phyloP scores from a whole-genome alignment of 92 coral and sea anemone genomes.

The Zoanthus gigantus region DNA sequence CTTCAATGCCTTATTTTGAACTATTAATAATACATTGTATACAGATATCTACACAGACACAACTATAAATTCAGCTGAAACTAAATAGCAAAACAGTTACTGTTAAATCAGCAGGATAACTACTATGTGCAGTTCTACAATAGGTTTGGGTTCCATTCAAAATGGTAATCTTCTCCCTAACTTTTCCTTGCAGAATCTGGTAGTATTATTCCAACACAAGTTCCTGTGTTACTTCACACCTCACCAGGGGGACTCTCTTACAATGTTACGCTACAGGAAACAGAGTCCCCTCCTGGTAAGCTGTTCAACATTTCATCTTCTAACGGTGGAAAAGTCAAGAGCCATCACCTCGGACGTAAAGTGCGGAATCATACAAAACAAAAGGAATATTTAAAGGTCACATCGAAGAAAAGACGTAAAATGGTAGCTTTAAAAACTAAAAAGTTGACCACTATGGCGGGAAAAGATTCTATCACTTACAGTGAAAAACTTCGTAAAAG shows the following conservation, averaged over 20 bases:
- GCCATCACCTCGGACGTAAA: not conserved
- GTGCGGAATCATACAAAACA: not conserved
- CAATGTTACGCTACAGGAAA: slow-evolving; percentile 99
- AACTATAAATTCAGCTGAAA: too few species aligned
- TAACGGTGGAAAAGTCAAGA: not conserved
- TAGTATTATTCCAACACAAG: slow-evolving; percentile 1
- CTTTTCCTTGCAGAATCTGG: not conserved
- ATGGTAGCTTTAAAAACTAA: not conserved
- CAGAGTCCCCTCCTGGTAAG: slow-evolving; percentile 98
- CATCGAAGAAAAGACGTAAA: not conserved
- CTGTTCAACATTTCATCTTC: not conserved
- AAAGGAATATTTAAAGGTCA: not conserved
- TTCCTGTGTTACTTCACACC: slow-evolving; percentile 60
- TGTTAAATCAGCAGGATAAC: too few species aligned
- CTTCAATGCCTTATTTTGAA: too few species aligned
- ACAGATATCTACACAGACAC: too few species aligned
- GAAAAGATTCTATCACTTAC: not conserved
- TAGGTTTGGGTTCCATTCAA: too few species aligned
- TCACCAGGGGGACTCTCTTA: slow-evolving; percentile 99
- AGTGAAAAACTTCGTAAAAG: not conserved
- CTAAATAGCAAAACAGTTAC: too few species aligned
- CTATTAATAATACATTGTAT: too few species aligned
- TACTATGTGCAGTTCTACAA: too few species aligned
- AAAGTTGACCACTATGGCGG: not conserved
- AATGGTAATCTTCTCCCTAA: too few species aligned